Percentiles rank a stretch among this genome's conserved stretches.
phyloP scores from a whole-genome alignment of 2,797 vertebrate species.

The Luscinia megarhynchos region DNA sequence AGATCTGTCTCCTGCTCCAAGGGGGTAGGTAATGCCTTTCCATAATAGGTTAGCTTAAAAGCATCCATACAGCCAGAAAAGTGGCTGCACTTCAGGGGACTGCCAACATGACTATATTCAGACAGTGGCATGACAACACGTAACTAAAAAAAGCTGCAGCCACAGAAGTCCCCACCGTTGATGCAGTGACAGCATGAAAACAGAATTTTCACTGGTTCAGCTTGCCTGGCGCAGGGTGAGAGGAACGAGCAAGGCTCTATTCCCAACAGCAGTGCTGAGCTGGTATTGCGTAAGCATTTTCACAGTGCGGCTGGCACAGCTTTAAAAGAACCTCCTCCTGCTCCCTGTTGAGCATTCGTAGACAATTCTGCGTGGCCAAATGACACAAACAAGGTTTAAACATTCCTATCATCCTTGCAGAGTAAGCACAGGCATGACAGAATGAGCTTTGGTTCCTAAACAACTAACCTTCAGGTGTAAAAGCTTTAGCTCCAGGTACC shows the following conservation, averaged over 20 bases:
- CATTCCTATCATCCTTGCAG: not conserved
- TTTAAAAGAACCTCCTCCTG: not conserved
- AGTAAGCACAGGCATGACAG: not conserved
- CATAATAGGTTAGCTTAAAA: not conserved
- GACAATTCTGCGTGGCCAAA: not conserved
- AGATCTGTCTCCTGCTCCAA: not conserved
- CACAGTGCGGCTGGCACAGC: not conserved
- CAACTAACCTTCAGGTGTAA: not conserved
- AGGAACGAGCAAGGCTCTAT: not conserved
- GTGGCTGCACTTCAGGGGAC: conserved; percentile 11
- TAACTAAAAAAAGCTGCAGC: not conserved
- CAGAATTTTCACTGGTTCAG: not conserved
- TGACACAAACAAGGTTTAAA: not conserved
- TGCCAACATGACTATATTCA: conserved; percentile 10
- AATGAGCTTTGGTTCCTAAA: not conserved
- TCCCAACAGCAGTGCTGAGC: conserved; percentile 38
- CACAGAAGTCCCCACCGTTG: not conserved
- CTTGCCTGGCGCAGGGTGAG: not conserved
- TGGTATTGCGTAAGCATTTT: not conserved
- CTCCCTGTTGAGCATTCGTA: not conserved
- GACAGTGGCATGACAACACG: not conserved
- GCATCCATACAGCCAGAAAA: not conserved
- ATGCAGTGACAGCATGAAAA: conserved; percentile 10
- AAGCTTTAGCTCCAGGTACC: not conserved
- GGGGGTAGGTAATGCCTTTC: not conserved